Base-by-base conservation (phyloP, 1,140 invertebrate species). In the Anthonomus grandis region DNA sequence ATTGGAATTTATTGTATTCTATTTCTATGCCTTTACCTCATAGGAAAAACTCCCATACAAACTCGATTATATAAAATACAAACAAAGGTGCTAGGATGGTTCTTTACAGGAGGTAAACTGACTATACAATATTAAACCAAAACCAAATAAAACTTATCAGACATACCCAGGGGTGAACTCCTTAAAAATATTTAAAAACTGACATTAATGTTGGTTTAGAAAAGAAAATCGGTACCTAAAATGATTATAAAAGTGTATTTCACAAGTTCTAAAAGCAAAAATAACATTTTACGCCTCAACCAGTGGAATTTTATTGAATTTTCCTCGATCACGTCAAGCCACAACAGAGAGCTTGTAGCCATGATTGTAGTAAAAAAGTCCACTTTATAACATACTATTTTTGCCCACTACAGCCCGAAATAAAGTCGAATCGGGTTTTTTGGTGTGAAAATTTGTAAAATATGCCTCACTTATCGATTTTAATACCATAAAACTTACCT, bases 281-380 rank as follows among this genome's bases (percentile, higher is more conserved):
- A 8, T 41, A n/a, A 18, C 38, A 18, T 13, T 18, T 18, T 41
- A 13, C 38, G 3, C 9, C 19, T 41, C 38, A 9, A 52, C 37
- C 37, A 56, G 50, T 9, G 19, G 19, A 41, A 54, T 36, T 36
- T 52, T 39, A 42, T 34, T 44, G 38, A 21, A 52, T 25, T 54
- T 54, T 45, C 25, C 34, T 63, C 59, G 56, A 59, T 63, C 57
- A 63, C 57, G 54, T 60, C 49, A 41, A 41, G 19, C 10, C 15
- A 17, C 39, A 44, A 53, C 38, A 24, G 42, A 15, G 38, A 49
- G 27, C 50, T 31, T 54, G 52, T 51, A 47, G 47, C 57, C 56
- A 54, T 45, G 37, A 48, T 38, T 57, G 27, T 19, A n/a, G 8
- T 8, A 10, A 57, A 36, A 56, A 41, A 59, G 53, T 54, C 25